These are phyloP conservation scores for Budorcas taxicolor DNA, from an alignment of 2,113 vertebrate species.

Conservation along the genomic window DNA sequence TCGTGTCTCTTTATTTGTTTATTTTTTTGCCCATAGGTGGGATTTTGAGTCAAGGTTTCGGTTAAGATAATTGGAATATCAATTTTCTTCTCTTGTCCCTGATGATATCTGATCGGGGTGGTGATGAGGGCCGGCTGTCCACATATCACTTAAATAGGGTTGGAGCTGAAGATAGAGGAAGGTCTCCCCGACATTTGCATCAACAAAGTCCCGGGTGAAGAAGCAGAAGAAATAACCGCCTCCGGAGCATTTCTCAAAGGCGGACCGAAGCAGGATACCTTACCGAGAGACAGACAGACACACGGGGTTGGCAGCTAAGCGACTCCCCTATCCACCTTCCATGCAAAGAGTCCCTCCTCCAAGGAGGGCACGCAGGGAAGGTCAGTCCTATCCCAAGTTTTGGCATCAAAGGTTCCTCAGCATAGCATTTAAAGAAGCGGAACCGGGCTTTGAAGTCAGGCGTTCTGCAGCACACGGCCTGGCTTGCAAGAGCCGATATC, in stretches of 20 bases:
- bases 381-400: too few species aligned
- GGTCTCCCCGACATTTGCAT: background rate
- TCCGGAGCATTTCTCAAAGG: background rate
- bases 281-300: background rate
- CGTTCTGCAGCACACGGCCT: rapidly evolving
- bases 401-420: background rate
- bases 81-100: slow-evolving; percentile 26
- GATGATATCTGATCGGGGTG: slow-evolving; percentile 11
- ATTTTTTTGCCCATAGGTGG: background rate
- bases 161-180: background rate
- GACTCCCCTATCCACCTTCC: background rate
- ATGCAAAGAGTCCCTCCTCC: background rate
- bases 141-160: background rate
- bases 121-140: background rate
- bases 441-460: background rate
- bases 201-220: background rate
- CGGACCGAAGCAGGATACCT: background rate
- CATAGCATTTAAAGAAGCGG: background rate
- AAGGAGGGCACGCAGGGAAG: background rate
- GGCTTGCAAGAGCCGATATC: background rate
- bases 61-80: slow-evolving; percentile 55
- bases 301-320: background rate
- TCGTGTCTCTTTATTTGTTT: background rate
- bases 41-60: slow-evolving; percentile 33
- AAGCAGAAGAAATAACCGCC: rapidly evolving